Evolutionary conservation across 2,113 vertebrate species (phyloP), one percentile per base, ranked within the genome.

Genomic region (Callocephalon fimbriatum): DNA sequence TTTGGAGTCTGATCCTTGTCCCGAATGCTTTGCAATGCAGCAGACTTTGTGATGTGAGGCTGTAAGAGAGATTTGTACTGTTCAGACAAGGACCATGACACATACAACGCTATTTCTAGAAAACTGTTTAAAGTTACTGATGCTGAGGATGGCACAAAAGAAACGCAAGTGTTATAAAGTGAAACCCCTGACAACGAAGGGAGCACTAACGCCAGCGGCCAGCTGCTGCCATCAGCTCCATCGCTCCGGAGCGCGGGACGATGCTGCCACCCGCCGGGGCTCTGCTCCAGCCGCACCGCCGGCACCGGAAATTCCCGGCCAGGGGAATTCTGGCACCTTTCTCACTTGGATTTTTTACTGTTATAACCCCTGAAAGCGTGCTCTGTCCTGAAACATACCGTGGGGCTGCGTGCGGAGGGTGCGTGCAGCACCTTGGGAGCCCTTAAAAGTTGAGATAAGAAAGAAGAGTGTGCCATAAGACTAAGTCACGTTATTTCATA

Each of bases 81-180:
- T 4, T 71, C 1, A 22, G n/a, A 19, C 40, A 14, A 21, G 61
- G 42, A 4, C n/a, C 1, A 1, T 14, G 40, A 12, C 40, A 70
- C 27, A 13, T 0, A 0, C 7, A 3, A 2, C 0, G 44, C 4
- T 27, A 22, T 58, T 84, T 66, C 37, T 17, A 6, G 14, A 18
- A 18, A 29, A 58, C 3, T 58, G 19, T 15, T 61, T 6, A 3
- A 59, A 32, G 23, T 5, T 27, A 2, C 27, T 29, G 90, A 8
- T 4, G 1, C 2, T 44, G 42, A 19, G 31, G 27, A 5, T 0
- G 45, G 27, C 84, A 54, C 32, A 9, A 27, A 37, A 37, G 31
- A 50, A 56, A 10, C 1, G 37, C 31, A 5, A 35, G 26, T 1
- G 9, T 7, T 11, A 5, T 1, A 21, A 7, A 45, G 18, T 1